phyloP scores from a whole-genome alignment of 1,140 invertebrate species.

The Zaprionus davidi region DNA sequence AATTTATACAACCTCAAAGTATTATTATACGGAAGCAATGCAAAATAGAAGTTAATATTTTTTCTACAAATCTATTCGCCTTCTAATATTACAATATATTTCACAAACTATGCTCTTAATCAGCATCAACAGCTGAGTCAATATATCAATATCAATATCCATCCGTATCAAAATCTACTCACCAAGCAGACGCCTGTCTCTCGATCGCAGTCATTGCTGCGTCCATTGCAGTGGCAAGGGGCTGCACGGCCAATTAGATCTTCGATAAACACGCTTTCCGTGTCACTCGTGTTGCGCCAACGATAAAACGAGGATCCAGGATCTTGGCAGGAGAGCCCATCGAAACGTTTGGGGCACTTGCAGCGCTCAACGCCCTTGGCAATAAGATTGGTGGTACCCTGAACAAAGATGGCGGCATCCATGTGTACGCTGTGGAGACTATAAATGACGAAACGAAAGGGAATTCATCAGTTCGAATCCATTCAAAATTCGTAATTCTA shows the following conservation, averaged over 20 bases:
- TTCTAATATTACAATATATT: no score
- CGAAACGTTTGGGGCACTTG: slow-evolving; percentile 91
- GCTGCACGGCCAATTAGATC: slow-evolving; percentile 91
- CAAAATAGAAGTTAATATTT: no score
- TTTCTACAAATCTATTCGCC: no score
- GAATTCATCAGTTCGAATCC: not conserved
- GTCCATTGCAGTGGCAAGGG: slow-evolving; percentile 93
- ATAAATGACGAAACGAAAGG: not conserved
- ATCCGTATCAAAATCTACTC: no score
- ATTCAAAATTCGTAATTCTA: not conserved
- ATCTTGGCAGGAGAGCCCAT: slow-evolving; percentile 93
- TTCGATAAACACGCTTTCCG: slow-evolving; percentile 77
- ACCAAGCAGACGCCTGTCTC: slow-evolving; percentile 94
- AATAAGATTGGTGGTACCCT: slow-evolving; percentile 87
- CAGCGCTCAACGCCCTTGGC: slow-evolving; percentile 94
- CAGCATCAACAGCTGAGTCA: no score
- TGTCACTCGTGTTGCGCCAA: slow-evolving; percentile 86
- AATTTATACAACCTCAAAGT: no score
- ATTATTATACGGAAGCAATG: no score
- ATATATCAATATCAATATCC: no score
- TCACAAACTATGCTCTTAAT: no score
- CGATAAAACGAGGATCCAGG: slow-evolving; percentile 94
- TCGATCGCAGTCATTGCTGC: slow-evolving; percentile 91
- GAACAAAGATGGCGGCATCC: slow-evolving; percentile 90
- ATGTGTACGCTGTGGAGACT: slow-evolving; percentile 88